Evolutionary conservation across 1,140 invertebrate genomes (phyloP), one percentile per base, ranked within the genome.

Genomic region (Drosophila baimaii): DNA sequence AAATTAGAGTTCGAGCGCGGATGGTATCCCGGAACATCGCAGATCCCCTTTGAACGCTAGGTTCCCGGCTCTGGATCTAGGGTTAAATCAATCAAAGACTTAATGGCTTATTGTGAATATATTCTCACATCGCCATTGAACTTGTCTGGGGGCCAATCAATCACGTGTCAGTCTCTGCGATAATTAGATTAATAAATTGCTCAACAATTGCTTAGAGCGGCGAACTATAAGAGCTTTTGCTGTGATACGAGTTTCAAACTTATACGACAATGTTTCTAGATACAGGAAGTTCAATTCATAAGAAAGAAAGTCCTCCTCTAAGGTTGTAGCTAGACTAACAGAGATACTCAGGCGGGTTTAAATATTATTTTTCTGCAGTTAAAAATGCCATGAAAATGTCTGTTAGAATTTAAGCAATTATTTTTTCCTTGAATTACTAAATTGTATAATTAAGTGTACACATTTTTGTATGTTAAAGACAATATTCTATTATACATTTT

Each of bases 121-220:
- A 73, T 74, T 49, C 35, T 17, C 43, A 44, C 52, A 56, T 56
- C 25, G 27, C n/a, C 71, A 15, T 75, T 57, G 31, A 51, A n/a
- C 25, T 64, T 73, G 44, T n/a, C 39, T 1, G 15, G 19, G 4
- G 52, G 17, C 13, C 52, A 39, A 76, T 77, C 62, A 68, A 77
- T 77, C 72, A 77, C 41, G 15, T 52, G 62, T 35, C 73, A 59
- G 27, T 76, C 27, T 13, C 9, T 9, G 21, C 29, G 17, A 39
- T 77, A 77, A 76, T 77, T 77, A 47, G 62, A 43, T 68, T 33
- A 76, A 77, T 76, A 76, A 77, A 58, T 68, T 47, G 57, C 15
- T 12, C 35, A 39, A 19, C 21, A 51, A 35, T 35, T 44, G 43
- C n/a, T 47, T 15, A 29, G 27, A 15, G 7, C 19, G 17, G 19